Base-by-base conservation (phyloP, 1,140 invertebrate species). In the Ips typographus region DNA sequence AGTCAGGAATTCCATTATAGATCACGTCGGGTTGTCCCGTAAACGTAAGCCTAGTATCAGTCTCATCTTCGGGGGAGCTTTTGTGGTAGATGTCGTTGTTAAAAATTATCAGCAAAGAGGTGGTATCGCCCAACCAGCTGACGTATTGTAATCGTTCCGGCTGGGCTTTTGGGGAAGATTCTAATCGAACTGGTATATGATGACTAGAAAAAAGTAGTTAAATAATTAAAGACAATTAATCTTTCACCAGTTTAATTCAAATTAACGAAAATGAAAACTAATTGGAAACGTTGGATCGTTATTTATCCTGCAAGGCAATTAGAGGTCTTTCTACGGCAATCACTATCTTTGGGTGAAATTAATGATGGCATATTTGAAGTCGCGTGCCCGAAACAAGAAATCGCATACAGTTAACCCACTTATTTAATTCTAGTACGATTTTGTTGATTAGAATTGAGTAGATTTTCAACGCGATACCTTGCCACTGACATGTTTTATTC, bases 1-100 rank as follows among this genome's bases (percentile, higher is more conserved):
- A 98, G 81, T 97, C 94, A 1, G 94, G 93, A 38, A 97, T 87
- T 38, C 94, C 95, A 81, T 97, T 96, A 82, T 92, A 96, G 51
- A 95, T 84, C 39, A 88, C 77, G 40, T 90, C 91, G 2, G 90
- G 87, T 49, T 85, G 76, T 1, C 93, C 93, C 52, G 88, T 90
- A 67, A 85, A 85, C 7, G 93, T 95, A 67, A 96, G 84, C 43
- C 89, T 84, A 57, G 84, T 81, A 65, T 85, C 83, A 69, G 88
- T 86, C 65, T 86, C 84, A 5, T 84, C 83, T 40, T 87, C 84
- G 0, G 91, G 91, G 4, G 88, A 87, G 64, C 85, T 82, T 71
- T 91, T 86, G 72, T 94, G 86, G 81, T 91, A 94, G 76, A 97
- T 91, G 82, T 96, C 91, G 82, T 96, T 96, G 69, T 93, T 87